Base-by-base conservation (phyloP, 2,797 vertebrate genomes). In the Paratrypauchen microcephalus region DNA sequence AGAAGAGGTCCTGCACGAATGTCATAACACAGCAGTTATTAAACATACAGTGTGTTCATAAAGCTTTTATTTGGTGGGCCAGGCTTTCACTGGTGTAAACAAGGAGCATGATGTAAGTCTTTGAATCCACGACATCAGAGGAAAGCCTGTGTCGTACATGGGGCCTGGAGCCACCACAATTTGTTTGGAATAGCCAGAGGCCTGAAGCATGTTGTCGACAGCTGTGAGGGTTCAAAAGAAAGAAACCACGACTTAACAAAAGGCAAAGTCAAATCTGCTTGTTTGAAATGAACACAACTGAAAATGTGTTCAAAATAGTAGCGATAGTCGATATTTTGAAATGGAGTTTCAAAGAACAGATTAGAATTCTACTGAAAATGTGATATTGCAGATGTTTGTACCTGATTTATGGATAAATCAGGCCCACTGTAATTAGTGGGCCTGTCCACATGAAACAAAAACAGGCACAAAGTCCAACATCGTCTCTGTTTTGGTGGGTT, bases 51-150 rank as follows among this genome's bases (percentile, higher is more conserved):
- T 59, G 57, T 8, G 19, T 73, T 78, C 79, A 69, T 77, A 57
- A 78, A 74, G 73, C 61, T 77, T 78, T 73, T 57, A 73, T 73
- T 74, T 66, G 72, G 71, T 83, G 76, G 68, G 69, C 56, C 12
- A 5, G 19, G 75, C 57, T 59, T 45, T 36, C 12, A 63, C 72
- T 55, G 73, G 60, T 13, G 70, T 80, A 84, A 87, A 88, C 83
- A 84, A 56, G 18, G 30, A 0, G 48, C 16, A 67, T 87, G 85
- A 74, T 68, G 73, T 72, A 86, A 89, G 73, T 28, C 56, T 77
- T 73, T 78, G 69, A 70, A 81, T 79, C 57, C 57, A 80, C 15
- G 24, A 68, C 60, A 70, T 85, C 81, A 82, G 66, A 82, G 82
- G 75, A 85, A 79, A 70, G 21, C 47, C 39, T 68, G 72, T 54